Percentiles rank a stretch among this genome's conserved stretches.
Conservation (phyloP, 2,113 vertebrate genomes). For the Lagopus leucura region DNA sequence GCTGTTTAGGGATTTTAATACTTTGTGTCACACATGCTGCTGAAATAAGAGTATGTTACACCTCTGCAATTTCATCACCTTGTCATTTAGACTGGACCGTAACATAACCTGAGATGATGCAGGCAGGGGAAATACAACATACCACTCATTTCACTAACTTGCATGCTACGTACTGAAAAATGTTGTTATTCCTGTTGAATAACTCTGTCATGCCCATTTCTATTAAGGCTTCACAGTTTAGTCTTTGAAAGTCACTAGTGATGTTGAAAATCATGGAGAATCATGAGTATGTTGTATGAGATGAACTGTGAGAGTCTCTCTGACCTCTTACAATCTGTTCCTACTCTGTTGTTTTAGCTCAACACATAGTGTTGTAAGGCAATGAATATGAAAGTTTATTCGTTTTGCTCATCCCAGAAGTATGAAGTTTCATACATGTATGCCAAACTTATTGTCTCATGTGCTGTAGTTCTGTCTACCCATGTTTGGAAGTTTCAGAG, state of each 20-base stretch:
- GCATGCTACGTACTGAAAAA: slow-evolving; percentile 9
- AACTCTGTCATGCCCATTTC: slow-evolving; percentile 5
- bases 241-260: neutral
- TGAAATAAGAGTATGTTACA: slow-evolving; percentile 45
- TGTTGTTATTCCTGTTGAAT: slow-evolving; percentile 6
- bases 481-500: slow-evolving; percentile 53
- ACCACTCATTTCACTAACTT: slow-evolving; percentile 23
- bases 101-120: slow-evolving; percentile 41
- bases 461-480: slow-evolving; percentile 39
- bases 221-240: neutral
- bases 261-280: neutral
- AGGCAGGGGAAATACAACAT: slow-evolving; percentile 38
- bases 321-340: neutral
- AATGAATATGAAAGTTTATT: slow-evolving; percentile 26
- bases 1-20: slow-evolving; percentile 26
- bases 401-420: slow-evolving; percentile 53
- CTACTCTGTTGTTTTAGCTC: neutral
- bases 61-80: slow-evolving; percentile 56
- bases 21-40: slow-evolving; percentile 24
- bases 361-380: slow-evolving; percentile 2
- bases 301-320: neutral
- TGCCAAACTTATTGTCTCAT: slow-evolving; percentile 58
- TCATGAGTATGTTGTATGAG: neutral
- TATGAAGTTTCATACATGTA: slow-evolving; percentile 43
- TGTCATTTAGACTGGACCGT: slow-evolving; percentile 46